Conservation (phyloP, 2,888 invertebrate genomes). For the Ormia ochracea region DNA sequence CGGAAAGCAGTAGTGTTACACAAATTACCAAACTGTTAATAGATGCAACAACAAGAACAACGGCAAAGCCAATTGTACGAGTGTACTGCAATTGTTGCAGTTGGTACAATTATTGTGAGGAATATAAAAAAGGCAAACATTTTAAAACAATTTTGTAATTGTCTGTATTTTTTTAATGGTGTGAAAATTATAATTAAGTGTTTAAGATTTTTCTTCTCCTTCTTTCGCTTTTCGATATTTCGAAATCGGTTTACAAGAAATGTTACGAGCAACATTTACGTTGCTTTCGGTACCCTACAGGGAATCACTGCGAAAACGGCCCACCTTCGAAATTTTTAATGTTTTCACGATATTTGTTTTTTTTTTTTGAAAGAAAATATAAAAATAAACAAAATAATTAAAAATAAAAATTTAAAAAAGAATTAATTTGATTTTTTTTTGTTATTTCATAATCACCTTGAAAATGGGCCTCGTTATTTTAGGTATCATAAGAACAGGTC, state of each 20-base stretch:
- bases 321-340: no score
- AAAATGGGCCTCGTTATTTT: no score
- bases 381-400: no score
- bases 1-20: slow-evolving; percentile 51
- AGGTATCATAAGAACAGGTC: no score
- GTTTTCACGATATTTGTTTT: no score
- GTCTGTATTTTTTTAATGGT: slow-evolving; percentile 51
- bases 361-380: no score
- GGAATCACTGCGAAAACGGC: no score
- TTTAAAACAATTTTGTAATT: slow-evolving; percentile 57
- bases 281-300: background rate
- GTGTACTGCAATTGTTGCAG: slow-evolving; percentile 24
- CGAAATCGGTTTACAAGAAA: background rate
- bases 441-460: no score
- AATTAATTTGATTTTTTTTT: no score
- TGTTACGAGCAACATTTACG: background rate
- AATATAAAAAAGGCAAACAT: slow-evolving; percentile 13
- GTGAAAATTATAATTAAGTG: slow-evolving; percentile 60
- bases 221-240: background rate
- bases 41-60: slow-evolving; percentile 28
- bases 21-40: slow-evolving; percentile 62
- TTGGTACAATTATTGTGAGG: slow-evolving; percentile 40
- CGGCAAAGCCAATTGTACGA: background rate
- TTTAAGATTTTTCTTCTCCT: slow-evolving; percentile 36
- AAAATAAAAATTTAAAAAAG: no score